These are phyloP conservation scores for Buceros bicornis DNA, from an alignment of 2,797 vertebrate genomes.

Conservation along the genomic window DNA sequence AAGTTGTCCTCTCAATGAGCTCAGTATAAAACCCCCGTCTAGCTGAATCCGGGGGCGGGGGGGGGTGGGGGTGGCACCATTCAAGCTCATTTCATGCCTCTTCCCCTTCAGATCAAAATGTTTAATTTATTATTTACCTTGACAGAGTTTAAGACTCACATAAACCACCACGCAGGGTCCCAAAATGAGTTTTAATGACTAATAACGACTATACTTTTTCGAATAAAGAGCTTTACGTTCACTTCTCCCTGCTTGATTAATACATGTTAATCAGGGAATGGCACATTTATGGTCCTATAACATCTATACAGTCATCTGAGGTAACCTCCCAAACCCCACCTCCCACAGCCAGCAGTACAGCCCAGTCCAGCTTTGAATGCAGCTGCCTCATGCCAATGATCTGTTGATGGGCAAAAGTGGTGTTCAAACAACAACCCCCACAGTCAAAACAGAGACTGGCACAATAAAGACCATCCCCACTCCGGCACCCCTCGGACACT, in stretches of 20 bases:
- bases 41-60: background rate
- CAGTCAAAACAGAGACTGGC: background rate
- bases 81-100: background rate
- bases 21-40: background rate
- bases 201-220: background rate
- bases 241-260: background rate
- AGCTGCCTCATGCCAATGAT: background rate
- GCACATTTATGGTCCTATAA: background rate
- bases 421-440: background rate
- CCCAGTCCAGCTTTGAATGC: fast-evolving
- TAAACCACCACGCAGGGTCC: background rate
- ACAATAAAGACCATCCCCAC: background rate
- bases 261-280: background rate
- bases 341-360: background rate
- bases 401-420: background rate
- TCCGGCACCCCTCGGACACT: background rate
- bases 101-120: background rate
- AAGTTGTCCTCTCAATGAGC: background rate
- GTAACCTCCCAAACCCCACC: background rate
- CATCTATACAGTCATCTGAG: background rate
- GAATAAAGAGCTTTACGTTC: background rate
- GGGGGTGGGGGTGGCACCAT: background rate
- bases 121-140: background rate
- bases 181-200: background rate
- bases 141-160: background rate